A percentile compares a stretch with the other conserved stretches of the same genome.
Evolutionary conservation across 2,797 vertebrate species (phyloP).

Genomic region (Rhinogobio ventralis): DNA sequence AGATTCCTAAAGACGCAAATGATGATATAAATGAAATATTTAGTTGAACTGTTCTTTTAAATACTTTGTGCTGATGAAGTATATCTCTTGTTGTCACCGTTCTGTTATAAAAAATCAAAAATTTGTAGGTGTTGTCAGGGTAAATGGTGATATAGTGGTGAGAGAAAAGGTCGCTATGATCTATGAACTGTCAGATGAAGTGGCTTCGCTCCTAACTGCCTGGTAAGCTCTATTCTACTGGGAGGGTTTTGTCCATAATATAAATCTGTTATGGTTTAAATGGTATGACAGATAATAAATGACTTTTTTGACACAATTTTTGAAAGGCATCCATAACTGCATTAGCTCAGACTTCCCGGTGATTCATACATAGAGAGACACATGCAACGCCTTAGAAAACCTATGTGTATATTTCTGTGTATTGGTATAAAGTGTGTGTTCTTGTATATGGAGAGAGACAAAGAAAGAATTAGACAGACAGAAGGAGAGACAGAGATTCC

Average conservation of each 20-base stretch:
- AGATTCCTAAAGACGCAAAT: background rate
- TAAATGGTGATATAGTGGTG: conserved; percentile 19
- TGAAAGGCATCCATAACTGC: background rate
- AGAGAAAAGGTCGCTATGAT: conserved; percentile 19
- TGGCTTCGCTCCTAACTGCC: conserved; percentile 24
- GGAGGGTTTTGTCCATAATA: conserved; percentile 26
- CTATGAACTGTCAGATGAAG: conserved; percentile 44
- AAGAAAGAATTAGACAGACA: conserved; percentile 48
- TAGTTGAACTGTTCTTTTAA: background rate
- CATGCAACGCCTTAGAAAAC: too few relatives aligned
- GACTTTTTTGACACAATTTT: background rate
- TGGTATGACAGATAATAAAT: conserved; percentile 27
- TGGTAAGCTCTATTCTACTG: conserved; percentile 39
- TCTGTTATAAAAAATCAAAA: background rate
- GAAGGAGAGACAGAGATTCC: conserved; percentile 24
- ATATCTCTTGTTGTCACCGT: background rate
- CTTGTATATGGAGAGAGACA: conserved; percentile 13
- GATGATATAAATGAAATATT: background rate
- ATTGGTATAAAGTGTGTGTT: background rate
- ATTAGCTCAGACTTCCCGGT: background rate
- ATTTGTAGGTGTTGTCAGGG: background rate
- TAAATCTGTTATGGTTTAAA: conserved; percentile 25
- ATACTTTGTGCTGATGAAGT: background rate
- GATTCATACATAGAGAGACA: background rate
- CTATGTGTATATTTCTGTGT: background rate